Base-by-base conservation (phyloP, 2,113 vertebrate genomes). In the Baryphthengus martii region DNA sequence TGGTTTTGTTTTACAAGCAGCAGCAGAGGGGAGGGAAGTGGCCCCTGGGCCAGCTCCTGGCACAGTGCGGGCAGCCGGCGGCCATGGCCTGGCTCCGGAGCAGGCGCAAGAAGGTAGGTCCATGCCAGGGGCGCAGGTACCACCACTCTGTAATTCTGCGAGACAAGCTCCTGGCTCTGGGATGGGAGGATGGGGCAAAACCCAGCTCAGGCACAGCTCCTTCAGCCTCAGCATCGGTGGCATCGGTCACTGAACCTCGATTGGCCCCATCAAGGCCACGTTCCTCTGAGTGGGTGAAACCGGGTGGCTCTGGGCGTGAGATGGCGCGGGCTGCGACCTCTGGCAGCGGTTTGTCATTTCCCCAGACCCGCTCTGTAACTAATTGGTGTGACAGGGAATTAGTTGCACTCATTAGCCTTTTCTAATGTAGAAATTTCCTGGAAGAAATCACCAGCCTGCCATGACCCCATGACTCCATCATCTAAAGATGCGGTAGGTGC, bases 1-100 rank as follows among this genome's bases (percentile, higher is more conserved):
- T 62, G 83, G 88, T 90, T 95, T 91, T 62, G 88, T 90, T 97
- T 97, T 95, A 95, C 95, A 74, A 90, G 95, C 53, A 13, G 39
- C 39, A 33, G 45, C 13, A 44, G 73, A 86, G 45, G 33, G 45
- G 61, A 77, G 37, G 78, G 78, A 67, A 74, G 83, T 5, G 14
- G 66, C 68, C 85, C 40, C 28, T 5, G 2, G 17, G 17, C n/a
- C 2, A 3, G 76, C 31, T 75, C 59, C 82, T 17, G 92, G 88
- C 77, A 56, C 63, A 2, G 83, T 5, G 4, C 2, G 0, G 49
- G 2, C 35, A 11, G 49, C 61, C 3, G 1, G 18, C 3, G 28
- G 77, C 83, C 37, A 1, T 4, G 1, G 59, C 28, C 33, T 6
- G 35, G 37, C 44, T 7, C 21, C 3, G 11, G 35, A 17, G 13